These are phyloP conservation scores for Aphelenchoides fujianensis DNA, from an alignment of 1,140 invertebrate genomes.

Conservation along the genomic window DNA sequence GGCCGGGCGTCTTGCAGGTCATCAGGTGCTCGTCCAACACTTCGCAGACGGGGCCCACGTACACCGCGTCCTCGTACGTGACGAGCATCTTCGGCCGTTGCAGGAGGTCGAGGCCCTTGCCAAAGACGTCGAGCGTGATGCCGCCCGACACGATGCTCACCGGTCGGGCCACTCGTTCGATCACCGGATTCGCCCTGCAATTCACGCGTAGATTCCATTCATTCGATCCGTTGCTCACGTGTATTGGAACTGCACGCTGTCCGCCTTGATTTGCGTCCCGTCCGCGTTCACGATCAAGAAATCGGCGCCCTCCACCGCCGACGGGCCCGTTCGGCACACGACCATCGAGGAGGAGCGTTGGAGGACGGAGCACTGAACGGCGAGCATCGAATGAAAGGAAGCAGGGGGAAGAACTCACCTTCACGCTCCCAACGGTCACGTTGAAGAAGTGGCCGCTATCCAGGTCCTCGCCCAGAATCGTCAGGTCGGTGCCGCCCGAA, in stretches of 20 bases:
- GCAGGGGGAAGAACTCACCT: neutral
- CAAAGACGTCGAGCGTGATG: slow-evolving; percentile 46
- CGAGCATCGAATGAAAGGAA: slow-evolving; percentile 67
- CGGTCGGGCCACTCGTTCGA: slow-evolving; percentile 38
- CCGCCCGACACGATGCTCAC: slow-evolving; percentile 49
- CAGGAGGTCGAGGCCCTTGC: slow-evolving; percentile 44
- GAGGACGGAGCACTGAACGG: slow-evolving; percentile 79
- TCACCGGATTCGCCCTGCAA: slow-evolving; percentile 49
- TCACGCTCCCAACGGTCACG: slow-evolving; percentile 71
- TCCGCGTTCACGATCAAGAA: slow-evolving; percentile 48
- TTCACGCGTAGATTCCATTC: neutral
- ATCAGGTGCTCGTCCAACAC: slow-evolving; percentile 45
- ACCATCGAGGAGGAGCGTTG: slow-evolving; percentile 38
- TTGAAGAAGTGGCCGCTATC: slow-evolving; percentile 86
- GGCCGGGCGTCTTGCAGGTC: slow-evolving; percentile 48
- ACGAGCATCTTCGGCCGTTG: slow-evolving; percentile 52
- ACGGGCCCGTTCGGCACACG: slow-evolving; percentile 45
- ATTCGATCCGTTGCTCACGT: slow-evolving; percentile 31
- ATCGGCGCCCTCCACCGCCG: slow-evolving; percentile 34
- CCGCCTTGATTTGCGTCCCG: slow-evolving; percentile 54
- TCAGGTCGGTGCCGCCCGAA: slow-evolving; percentile 86
- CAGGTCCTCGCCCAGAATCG: slow-evolving; percentile 82
- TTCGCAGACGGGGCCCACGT: slow-evolving; percentile 41
- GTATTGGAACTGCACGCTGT: slow-evolving; percentile 49
- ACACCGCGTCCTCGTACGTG: slow-evolving; percentile 38